Conservation (phyloP, 2,797 vertebrate genomes). For the Notolabrus celidotus region DNA sequence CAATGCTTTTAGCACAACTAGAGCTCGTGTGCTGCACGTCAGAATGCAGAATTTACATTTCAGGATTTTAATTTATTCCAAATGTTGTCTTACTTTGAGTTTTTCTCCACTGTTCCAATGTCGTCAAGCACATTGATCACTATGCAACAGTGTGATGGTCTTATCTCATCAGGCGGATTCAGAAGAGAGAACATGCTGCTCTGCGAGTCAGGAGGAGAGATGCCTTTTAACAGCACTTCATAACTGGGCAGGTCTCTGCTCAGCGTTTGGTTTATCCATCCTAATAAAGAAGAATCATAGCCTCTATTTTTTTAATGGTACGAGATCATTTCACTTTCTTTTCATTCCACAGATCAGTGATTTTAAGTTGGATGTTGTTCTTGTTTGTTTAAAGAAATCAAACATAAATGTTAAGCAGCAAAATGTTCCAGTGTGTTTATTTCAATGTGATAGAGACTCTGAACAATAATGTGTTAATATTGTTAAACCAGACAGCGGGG, state of each 20-base stretch:
- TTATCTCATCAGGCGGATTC: neutral
- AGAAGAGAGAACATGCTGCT: neutral
- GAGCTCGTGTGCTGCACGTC: slow-evolving; percentile 5
- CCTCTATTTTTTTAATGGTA: slow-evolving; percentile 25
- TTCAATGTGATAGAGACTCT: neutral
- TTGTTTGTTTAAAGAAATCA: slow-evolving; percentile 33
- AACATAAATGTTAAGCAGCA: slow-evolving; percentile 21
- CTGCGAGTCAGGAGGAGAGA: neutral
- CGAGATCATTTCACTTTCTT: slow-evolving; percentile 15
- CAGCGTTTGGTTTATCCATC: slow-evolving; percentile 18
- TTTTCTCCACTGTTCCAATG: slow-evolving; percentile 4
- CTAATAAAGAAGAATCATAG: neutral
- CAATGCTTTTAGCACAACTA: slow-evolving; percentile 8
- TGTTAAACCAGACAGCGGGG: too few relatives aligned
- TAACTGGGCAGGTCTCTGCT: neutral
- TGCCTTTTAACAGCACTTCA: neutral
- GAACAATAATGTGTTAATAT: too few relatives aligned
- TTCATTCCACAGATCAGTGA: neutral
- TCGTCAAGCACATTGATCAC: slow-evolving; percentile 6
- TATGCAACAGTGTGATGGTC: slow-evolving; percentile 54
- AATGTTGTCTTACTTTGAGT: slow-evolving; percentile 4
- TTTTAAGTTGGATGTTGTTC: slow-evolving; percentile 37
- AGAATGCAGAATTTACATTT: slow-evolving; percentile 14
- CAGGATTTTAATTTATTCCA: slow-evolving; percentile 4
- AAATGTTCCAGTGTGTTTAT: slow-evolving; percentile 33